These are phyloP conservation scores for Ceryle rudis DNA, from an alignment of 2,797 vertebrate species.

Conservation along the genomic window DNA sequence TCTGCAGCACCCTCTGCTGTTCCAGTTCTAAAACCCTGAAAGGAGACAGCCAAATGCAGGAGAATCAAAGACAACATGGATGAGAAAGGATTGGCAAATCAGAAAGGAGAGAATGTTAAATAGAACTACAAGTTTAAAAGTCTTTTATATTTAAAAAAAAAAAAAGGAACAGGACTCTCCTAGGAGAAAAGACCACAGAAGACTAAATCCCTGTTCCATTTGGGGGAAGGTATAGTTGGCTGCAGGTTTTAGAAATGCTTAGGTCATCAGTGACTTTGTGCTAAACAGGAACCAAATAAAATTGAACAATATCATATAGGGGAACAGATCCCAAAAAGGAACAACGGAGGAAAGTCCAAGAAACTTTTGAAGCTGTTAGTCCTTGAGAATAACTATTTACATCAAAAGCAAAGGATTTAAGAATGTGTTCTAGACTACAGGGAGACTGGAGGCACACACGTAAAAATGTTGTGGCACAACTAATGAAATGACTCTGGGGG, in stretches of 20 bases:
- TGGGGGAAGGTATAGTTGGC: neutral
- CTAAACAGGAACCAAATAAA: neutral
- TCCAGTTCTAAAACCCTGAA: neutral
- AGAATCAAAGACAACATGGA: neutral
- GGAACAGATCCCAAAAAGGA: neutral
- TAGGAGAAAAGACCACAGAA: neutral
- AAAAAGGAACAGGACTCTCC: neutral
- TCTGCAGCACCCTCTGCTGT: constrained; percentile 32
- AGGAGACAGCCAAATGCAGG: neutral
- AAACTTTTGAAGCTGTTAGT: neutral
- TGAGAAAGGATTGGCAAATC: neutral
- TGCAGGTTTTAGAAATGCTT: neutral
- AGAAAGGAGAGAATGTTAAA: neutral
- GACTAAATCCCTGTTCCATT: neutral
- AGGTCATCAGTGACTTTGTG: neutral
- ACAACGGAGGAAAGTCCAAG: neutral
- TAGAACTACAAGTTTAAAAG: neutral
- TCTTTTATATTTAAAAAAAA: neutral
- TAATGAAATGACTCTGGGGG: neutral
- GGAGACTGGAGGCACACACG: neutral
- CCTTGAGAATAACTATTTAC: neutral
- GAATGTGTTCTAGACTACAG: neutral
- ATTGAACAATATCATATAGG: neutral
- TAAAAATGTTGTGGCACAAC: neutral
- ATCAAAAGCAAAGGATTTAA: neutral